These are phyloP conservation scores for Cheilosia impressa DNA, from an alignment of 2,888 invertebrate species.

Conservation along the genomic window DNA sequence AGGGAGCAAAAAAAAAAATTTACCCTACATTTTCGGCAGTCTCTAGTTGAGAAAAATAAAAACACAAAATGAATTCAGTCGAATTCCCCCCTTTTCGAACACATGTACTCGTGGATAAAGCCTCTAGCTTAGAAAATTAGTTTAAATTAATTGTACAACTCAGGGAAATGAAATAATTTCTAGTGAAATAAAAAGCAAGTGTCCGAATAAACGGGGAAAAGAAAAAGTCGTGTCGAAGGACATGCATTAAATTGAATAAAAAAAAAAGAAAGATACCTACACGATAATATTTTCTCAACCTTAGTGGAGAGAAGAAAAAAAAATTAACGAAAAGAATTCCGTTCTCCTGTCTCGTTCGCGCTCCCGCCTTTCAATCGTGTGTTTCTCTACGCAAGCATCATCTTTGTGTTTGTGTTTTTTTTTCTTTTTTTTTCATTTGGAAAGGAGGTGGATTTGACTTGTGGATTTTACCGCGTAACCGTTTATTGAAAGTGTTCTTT, in stretches of 20 bases:
- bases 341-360: constrained; percentile 54
- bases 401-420: constrained; percentile 20
- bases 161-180: constrained; percentile 15
- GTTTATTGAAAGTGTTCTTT: constrained; percentile 1
- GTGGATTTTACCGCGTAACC: constrained; percentile 70
- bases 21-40: constrained; percentile 13
- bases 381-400: constrained; percentile 22
- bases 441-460: constrained; percentile 64
- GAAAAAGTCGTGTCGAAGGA: constrained; percentile 39
- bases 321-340: constrained; percentile 31
- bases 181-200: constrained; percentile 22
- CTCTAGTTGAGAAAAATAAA: constrained; percentile 58
- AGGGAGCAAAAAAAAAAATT: constrained; percentile 2
- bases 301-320: constrained; percentile 17
- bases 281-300: constrained; percentile 7
- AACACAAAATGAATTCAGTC: constrained; percentile 68
- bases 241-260: constrained; percentile 9
- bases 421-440: constrained; percentile 8
- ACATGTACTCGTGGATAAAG: constrained; percentile 57
- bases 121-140: constrained; percentile 5
- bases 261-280: constrained; percentile 19
- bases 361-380: constrained; percentile 38
- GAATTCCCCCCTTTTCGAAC: constrained; percentile 70
- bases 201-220: neutral
- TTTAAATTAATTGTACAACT: neutral